phyloP scores from a whole-genome alignment of 2,888 invertebrate species.

The Pollenia griseotomentosa region DNA sequence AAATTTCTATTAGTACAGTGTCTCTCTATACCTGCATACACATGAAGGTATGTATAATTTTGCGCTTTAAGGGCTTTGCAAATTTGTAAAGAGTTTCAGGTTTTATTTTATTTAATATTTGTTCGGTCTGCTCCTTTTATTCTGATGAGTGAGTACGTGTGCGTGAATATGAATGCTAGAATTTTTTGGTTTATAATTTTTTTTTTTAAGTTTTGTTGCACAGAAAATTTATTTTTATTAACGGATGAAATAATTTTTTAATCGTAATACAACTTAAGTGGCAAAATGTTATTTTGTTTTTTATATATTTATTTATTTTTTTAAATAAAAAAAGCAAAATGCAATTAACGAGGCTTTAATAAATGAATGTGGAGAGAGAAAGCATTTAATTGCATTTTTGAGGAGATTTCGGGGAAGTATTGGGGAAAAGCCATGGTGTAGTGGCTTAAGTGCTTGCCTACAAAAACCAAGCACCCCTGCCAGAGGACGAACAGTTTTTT shows the following conservation, averaged over 20 bases:
- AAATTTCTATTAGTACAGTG: conserved; percentile 20
- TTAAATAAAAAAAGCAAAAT: neutral
- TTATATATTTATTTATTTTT: neutral
- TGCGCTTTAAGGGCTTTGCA: conserved; percentile 50
- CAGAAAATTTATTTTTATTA: conserved; percentile 75
- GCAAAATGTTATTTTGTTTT: conserved; percentile 64
- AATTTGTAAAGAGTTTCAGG: conserved; percentile 60
- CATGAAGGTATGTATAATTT: conserved; percentile 32
- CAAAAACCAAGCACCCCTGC: no score
- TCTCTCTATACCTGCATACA: conserved; percentile 34
- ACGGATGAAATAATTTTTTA: conserved; percentile 79
- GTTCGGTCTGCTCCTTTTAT: conserved; percentile 33
- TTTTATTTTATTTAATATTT: conserved; percentile 31
- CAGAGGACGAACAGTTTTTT: no score
- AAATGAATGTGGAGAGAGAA: neutral
- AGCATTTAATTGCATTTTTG: no score
- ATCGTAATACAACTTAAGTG: conserved; percentile 72
- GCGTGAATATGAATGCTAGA: conserved; percentile 13
- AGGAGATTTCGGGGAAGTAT: no score
- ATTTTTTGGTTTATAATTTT: conserved; percentile 55
- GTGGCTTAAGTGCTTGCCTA: no score
- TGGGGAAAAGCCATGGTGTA: no score
- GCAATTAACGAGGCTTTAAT: conserved; percentile 20
- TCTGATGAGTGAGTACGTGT: conserved; percentile 15
- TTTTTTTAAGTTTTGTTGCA: conserved; percentile 56